phyloP scores from a whole-genome alignment of 2,888 invertebrate genomes.

The Liposcelis brunnea region DNA sequence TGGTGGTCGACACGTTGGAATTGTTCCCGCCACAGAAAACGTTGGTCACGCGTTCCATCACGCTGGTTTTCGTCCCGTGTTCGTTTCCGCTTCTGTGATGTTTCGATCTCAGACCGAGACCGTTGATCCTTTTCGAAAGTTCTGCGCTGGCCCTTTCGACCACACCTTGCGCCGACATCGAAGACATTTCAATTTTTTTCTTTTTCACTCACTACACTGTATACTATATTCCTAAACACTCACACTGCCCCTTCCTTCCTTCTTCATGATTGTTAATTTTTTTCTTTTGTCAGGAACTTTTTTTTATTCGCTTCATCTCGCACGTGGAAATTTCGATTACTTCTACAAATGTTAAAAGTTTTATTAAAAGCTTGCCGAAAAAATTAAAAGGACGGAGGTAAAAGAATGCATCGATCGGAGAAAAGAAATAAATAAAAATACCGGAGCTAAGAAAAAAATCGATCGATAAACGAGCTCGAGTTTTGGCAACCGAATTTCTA shows the following conservation, averaged over 20 bases:
- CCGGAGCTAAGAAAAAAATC: too few relatives aligned
- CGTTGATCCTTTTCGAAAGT: conserved; percentile 74
- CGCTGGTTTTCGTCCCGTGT: conserved; percentile 36
- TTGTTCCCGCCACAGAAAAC: conserved; percentile 60
- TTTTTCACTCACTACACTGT: neutral
- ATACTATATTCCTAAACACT: neutral
- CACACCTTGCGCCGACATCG: conserved; percentile 75
- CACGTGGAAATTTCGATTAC: too few relatives aligned
- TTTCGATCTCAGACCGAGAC: conserved; percentile 52
- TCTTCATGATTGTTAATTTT: too few relatives aligned
- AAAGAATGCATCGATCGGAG: too few relatives aligned
- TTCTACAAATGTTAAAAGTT: too few relatives aligned
- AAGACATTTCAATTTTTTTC: conserved; percentile 25
- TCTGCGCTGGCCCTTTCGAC: conserved; percentile 84
- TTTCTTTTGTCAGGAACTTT: too few relatives aligned
- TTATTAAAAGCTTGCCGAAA: too few relatives aligned
- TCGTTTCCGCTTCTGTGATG: conserved; percentile 23
- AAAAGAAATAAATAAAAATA: too few relatives aligned
- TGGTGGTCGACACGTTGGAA: conserved; percentile 19
- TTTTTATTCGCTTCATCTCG: too few relatives aligned
- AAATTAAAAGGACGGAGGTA: too few relatives aligned
- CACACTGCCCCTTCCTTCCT: neutral
- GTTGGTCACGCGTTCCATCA: conserved; percentile 76
- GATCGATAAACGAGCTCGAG: too few relatives aligned
- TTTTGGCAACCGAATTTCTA: too few relatives aligned